These are phyloP conservation scores for Propsilocerus akamusi DNA, from an alignment of 1,140 invertebrate genomes.

Conservation along the genomic window DNA sequence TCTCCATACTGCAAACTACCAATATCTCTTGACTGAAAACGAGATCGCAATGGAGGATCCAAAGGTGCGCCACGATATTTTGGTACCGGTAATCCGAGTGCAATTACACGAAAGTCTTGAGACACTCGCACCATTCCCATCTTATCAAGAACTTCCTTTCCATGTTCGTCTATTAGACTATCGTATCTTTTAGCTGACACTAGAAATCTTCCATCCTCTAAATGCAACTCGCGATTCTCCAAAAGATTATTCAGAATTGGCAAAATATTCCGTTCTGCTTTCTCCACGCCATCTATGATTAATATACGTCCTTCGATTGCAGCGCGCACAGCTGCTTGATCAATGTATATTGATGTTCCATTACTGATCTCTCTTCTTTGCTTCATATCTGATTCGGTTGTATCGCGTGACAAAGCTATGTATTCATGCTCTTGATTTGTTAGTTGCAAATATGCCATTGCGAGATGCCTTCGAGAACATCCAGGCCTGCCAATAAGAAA, in stretches of 20 bases:
- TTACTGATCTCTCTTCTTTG: conserved; percentile 80
- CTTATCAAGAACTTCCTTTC: conserved; percentile 53
- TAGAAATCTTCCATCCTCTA: conserved; percentile 91
- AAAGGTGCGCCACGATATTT: conserved; percentile 79
- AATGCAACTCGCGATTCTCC: conserved; percentile 97
- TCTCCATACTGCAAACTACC: conserved; percentile 38
- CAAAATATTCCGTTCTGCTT: conserved; percentile 90
- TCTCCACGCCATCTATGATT: conserved; percentile 93
- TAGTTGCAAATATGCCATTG: conserved; percentile 74
- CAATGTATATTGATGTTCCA: conserved; percentile 79
- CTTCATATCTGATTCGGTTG: conserved; percentile 92
- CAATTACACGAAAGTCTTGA: conserved; percentile 83
- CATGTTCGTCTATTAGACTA: conserved; percentile 67
- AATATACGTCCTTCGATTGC: conserved; percentile 75
- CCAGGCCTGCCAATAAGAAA: conserved; percentile 87
- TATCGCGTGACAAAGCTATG: conserved; percentile 83
- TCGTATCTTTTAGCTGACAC: conserved; percentile 79
- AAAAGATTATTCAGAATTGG: conserved; percentile 95
- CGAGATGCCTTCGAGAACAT: conserved; percentile 45
- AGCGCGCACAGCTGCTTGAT: conserved; percentile 74
- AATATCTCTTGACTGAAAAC: conserved; percentile 86
- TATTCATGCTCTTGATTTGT: conserved; percentile 84
- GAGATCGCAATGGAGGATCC: conserved; percentile 84
- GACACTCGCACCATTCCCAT: conserved; percentile 79
- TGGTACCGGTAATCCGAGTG: conserved; percentile 76